phyloP scores from a whole-genome alignment of 2,888 invertebrate species.

The Ferdinandea cuprea region DNA sequence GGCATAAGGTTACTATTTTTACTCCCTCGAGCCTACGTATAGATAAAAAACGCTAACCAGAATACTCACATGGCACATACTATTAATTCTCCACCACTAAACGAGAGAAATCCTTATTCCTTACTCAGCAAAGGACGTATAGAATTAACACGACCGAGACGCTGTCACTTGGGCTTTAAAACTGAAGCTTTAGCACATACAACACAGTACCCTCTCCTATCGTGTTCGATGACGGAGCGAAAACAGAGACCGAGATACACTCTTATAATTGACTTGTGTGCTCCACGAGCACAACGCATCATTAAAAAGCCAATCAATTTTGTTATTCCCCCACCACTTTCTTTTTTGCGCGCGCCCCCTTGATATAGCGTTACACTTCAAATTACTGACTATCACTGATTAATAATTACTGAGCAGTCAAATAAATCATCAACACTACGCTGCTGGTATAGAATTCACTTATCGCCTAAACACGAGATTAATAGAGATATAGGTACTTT shows the following conservation, averaged over 20 bases:
- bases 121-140: background rate
- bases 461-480: slow-evolving; percentile 12
- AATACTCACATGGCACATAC: slow-evolving; percentile 2
- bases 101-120: background rate
- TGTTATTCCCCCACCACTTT: slow-evolving; percentile 13
- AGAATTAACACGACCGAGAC: background rate
- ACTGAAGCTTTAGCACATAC: background rate
- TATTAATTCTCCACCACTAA: background rate
- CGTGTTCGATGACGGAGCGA: background rate
- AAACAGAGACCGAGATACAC: background rate
- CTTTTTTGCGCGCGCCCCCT: slow-evolving; percentile 8
- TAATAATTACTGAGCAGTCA: slow-evolving; percentile 36
- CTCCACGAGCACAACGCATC: slow-evolving; percentile 10
- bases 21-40: slow-evolving; percentile 1
- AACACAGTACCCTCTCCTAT: background rate
- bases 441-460: no score
- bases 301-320: slow-evolving; percentile 64
- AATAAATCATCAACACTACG: slow-evolving; percentile 43
- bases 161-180: slow-evolving; percentile 15
- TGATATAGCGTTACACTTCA: slow-evolving; percentile 50
- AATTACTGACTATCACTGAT: slow-evolving; percentile 62
- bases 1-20: slow-evolving; percentile 21
- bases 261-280: slow-evolving; percentile 27
- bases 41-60: background rate
- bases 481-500: slow-evolving; percentile 1